phyloP scores from a whole-genome alignment of 2,797 vertebrate genomes.

The Anisognathus igniventris region DNA sequence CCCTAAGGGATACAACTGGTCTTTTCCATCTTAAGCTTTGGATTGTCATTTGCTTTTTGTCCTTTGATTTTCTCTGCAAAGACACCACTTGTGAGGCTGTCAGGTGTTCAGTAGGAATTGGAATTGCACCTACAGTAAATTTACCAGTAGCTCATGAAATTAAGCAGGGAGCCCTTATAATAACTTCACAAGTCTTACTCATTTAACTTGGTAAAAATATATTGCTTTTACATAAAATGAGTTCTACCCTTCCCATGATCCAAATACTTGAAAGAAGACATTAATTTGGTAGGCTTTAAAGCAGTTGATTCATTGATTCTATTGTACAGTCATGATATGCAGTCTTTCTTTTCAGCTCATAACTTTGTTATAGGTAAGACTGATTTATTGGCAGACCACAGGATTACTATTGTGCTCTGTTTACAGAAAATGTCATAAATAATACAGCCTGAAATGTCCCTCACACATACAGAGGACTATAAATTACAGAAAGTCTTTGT shows the following conservation, averaged over 20 bases:
- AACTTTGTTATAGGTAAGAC: neutral
- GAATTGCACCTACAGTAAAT: neutral
- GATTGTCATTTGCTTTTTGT: neutral
- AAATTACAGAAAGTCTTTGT: conserved; percentile 47
- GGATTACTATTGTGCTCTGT: neutral
- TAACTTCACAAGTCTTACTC: neutral
- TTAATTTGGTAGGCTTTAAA: neutral
- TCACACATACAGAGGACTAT: neutral
- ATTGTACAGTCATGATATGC: neutral
- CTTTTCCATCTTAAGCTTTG: neutral
- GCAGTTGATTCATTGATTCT: neutral
- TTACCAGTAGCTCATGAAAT: neutral
- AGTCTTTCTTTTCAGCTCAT: neutral
- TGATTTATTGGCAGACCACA: neutral
- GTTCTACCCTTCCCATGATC: neutral
- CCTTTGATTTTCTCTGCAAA: neutral
- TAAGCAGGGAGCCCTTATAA: neutral
- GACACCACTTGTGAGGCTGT: neutral
- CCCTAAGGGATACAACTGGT: neutral
- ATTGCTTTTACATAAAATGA: neutral
- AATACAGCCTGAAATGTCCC: conserved; percentile 18
- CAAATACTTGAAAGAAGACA: neutral
- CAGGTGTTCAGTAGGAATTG: neutral
- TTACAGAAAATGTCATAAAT: conserved; percentile 37
- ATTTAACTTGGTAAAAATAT: neutral